Evolutionary conservation across 1,140 invertebrate genomes (phyloP), one percentile per base, ranked within the genome.

Genomic region (Bombus balteatus): DNA sequence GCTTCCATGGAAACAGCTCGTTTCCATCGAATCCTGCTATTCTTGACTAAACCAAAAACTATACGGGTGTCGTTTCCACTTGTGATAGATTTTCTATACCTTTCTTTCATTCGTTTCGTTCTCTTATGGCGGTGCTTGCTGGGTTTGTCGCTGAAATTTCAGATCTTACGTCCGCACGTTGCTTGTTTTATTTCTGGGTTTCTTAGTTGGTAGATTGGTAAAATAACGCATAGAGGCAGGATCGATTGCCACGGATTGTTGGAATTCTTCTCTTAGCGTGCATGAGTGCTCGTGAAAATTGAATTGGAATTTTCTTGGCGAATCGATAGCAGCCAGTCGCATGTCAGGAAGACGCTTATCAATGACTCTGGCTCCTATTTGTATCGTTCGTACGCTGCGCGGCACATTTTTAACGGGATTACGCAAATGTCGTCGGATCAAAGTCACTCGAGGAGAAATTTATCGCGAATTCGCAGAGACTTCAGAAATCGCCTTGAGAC

Each of bases 241-340:
- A 15, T 43, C 43, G 65, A 79, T 53, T 34, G 47, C 37, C 15
- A 39, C 12, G 28, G 39, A 78, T 84, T 53, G 22, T 53, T 59
- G 65, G 47, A 43, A 84, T 84, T 84, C 62, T 47, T 84, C 47
- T 59, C 10, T 71, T 22, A 43, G 34, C 62, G 43, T 74, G 84
- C 71, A 68, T 59, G 43, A 43, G 25, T 34, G 70, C 59, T 43
- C 34, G 41, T 37, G 78, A 85, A 85, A 85, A 86, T 86, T 86
- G 80, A 82, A 86, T 32, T 28, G 39, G 80, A 70, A 82, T 86
- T 86, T 86, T 70, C 53, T 41, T 34, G 43, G 47, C 43, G 65
- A 76, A 77, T 77, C 81, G 73, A 83, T 83, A n/a, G 15, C 41
- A 8, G 37, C 22, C 34, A 32, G 10, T 81, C 80, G 70, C 73